Percentiles rank a stretch among this genome's conserved stretches.
Conservation (phyloP, 2,113 vertebrate genomes). For the Paramormyrops kingsleyae region DNA sequence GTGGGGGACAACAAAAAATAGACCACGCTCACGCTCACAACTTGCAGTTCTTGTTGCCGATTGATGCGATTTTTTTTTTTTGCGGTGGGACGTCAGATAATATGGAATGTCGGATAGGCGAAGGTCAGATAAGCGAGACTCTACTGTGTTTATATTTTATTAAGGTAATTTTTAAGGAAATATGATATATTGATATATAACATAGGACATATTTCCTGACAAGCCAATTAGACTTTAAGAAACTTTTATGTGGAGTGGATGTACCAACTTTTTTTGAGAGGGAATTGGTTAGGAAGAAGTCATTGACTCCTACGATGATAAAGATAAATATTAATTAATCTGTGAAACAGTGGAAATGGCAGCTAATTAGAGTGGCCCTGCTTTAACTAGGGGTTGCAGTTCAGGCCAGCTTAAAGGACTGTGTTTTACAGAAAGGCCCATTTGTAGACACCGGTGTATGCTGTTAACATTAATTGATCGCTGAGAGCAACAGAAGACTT, state of each 20-base stretch:
- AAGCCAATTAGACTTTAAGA: background rate
- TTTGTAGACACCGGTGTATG: slow-evolving; percentile 35
- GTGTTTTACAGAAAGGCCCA: slow-evolving; percentile 35
- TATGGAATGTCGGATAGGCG: too few relatives aligned
- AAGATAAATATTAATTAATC: slow-evolving; percentile 8
- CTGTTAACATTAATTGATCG: slow-evolving; percentile 60
- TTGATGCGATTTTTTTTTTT: too few relatives aligned
- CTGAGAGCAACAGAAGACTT: slow-evolving; percentile 46
- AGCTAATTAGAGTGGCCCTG: background rate
- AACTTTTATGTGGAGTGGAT: background rate
- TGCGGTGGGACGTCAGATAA: too few relatives aligned
- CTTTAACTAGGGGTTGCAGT: slow-evolving; percentile 22
- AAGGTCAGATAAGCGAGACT: too few relatives aligned
- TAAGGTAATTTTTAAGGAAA: background rate
- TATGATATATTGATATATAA: background rate
- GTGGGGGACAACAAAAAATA: too few relatives aligned
- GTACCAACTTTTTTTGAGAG: background rate
- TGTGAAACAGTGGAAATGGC: slow-evolving; percentile 16
- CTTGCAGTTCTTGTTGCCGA: too few relatives aligned
- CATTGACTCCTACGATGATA: background rate
- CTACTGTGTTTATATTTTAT: background rate
- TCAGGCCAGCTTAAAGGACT: slow-evolving; percentile 31
- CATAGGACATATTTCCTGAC: background rate
- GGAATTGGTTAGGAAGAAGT: background rate
- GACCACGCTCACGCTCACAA: too few relatives aligned